phyloP scores from a whole-genome alignment of 2,888 invertebrate species.

The Chrysolina americana region DNA sequence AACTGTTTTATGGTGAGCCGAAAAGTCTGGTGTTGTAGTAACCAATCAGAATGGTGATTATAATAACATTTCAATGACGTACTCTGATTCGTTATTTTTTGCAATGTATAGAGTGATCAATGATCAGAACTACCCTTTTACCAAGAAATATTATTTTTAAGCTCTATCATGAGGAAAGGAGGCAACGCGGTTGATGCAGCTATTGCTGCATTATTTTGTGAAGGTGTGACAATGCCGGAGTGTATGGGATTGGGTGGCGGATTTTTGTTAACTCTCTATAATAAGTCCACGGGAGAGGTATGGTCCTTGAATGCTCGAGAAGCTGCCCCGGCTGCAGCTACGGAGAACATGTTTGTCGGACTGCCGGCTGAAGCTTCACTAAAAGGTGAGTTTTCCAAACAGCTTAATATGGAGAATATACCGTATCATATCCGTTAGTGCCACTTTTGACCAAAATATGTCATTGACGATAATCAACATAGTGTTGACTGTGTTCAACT shows the following conservation, averaged over 20 bases:
- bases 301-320: constrained; percentile 84
- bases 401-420: too few relatives aligned
- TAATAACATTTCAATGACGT: too few relatives aligned
- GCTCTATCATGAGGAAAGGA: constrained; percentile 78
- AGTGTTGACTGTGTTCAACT: too few relatives aligned
- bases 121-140: neutral
- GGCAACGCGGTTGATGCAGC: constrained; percentile 89
- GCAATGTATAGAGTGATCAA: too few relatives aligned
- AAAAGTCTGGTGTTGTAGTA: too few relatives aligned
- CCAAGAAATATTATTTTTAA: constrained; percentile 56
- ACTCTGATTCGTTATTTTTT: too few relatives aligned
- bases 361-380: constrained; percentile 32
- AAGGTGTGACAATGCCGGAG: constrained; percentile 86
- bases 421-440: too few relatives aligned
- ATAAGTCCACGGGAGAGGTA: constrained; percentile 73
- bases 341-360: constrained; percentile 76
- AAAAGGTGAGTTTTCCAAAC: constrained; percentile 25
- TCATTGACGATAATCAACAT: too few relatives aligned
- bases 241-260: constrained; percentile 93
- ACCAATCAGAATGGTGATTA: too few relatives aligned
- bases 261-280: constrained; percentile 87
- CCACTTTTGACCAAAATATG: too few relatives aligned
- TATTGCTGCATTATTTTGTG: constrained; percentile 87
- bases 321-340: constrained; percentile 80
- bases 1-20: too few relatives aligned